A percentile compares a stretch with the other conserved stretches of the same genome.
Conservation (phyloP, 2,113 vertebrate species). For the Nyctereutes procyonoides region DNA sequence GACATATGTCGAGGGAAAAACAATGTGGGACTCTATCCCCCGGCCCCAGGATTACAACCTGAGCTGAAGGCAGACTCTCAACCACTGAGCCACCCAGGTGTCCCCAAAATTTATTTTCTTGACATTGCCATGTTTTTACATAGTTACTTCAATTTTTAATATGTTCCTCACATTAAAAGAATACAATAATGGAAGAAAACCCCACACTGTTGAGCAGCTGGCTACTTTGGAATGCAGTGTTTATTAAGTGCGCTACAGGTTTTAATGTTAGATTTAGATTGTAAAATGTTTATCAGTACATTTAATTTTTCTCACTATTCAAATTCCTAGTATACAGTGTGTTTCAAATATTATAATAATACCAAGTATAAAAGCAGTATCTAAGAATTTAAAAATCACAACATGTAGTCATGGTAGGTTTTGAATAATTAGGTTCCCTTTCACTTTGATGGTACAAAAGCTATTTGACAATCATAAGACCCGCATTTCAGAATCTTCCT, state of each 20-base stretch:
- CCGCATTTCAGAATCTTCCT: neutral
- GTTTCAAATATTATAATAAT: neutral
- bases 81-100: neutral
- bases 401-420: neutral
- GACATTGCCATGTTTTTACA: neutral
- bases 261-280: neutral
- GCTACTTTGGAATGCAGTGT: constrained; percentile 1
- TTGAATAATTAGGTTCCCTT: neutral
- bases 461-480: neutral
- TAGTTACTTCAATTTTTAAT: constrained; percentile 30
- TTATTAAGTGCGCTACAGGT: neutral
- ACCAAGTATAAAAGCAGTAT: neutral
- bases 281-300: neutral
- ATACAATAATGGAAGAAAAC: neutral
- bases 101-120: constrained; percentile 6
- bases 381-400: neutral
- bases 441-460: neutral
- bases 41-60: neutral
- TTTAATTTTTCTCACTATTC: neutral
- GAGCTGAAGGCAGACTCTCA: neutral
- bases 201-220: neutral
- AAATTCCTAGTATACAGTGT: neutral
- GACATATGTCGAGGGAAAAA: too few species aligned
- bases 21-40: neutral
- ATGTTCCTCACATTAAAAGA: neutral